Base-by-base conservation (phyloP, 2,888 invertebrate species). In the Diachrysia chrysitis region DNA sequence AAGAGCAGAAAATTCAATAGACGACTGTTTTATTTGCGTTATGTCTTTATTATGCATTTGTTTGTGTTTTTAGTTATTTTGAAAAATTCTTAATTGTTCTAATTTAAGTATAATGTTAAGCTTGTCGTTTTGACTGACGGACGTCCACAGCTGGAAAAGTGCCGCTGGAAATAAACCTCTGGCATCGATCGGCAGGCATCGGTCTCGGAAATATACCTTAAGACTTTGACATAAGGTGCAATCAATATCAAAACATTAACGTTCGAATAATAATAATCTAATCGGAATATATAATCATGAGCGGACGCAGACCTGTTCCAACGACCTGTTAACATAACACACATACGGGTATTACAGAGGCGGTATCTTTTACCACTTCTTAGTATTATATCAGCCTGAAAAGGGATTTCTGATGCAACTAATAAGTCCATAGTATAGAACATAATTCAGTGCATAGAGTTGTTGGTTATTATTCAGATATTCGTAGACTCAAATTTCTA, bases 1-100 rank as follows among this genome's bases (percentile, higher is more conserved):
- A 84, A 69, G 70, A 73, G 71, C 59, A 67, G 65, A 67, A 78
- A 87, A 86, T 79, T 84, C 82, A 78, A 85, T 83, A 80, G 72
- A 79, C 68, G 37, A 71, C 70, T 81, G 82, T 83, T 87, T 67
- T 76, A 79, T 79, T 71, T 73, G 56, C 25, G 25, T 73, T 64
- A 57, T 60, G 63, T 69, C 55, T 65, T 66, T 73, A 58, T 55
- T 67, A 65, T 48, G 55, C 53, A 65, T 61, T 63, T 55, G 63
- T 62, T 76, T 66, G 59, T 57, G 64, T 66, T 63, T 54, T 64
- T 63, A 57, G 66, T 71, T 76, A 51, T 62, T 67, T 72, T 51
- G 51, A 53, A 57, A 59, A 48, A 58, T 46, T 53, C 48, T 19
- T 32, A 32, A 25, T 3, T 25, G 25, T 5, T 25, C 5, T 25